phyloP scores from a whole-genome alignment of 1,140 invertebrate genomes.

The Caenorhabditis brenneri region DNA sequence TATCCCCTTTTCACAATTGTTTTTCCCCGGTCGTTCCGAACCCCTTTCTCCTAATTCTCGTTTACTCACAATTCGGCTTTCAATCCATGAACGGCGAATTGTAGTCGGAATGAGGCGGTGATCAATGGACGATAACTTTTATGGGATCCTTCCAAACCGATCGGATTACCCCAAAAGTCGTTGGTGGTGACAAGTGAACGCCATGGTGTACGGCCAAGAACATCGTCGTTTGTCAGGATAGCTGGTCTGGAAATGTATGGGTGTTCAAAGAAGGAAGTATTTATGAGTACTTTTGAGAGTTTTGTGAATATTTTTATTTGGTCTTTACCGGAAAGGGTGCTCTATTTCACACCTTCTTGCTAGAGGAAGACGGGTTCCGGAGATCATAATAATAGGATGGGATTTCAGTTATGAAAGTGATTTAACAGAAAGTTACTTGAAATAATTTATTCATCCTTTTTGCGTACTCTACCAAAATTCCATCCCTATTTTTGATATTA shows the following conservation, averaged over 20 bases:
- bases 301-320: too few relatives aligned
- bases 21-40: not conserved
- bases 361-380: too few relatives aligned
- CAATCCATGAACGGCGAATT: conserved; percentile 21
- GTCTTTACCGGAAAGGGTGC: too few relatives aligned
- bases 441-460: too few relatives aligned
- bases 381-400: too few relatives aligned
- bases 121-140: conserved; percentile 38
- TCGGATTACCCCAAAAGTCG: conserved; percentile 36
- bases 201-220: not conserved
- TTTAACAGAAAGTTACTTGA: too few relatives aligned
- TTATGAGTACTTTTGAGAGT: too few relatives aligned
- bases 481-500: too few relatives aligned
- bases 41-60: not conserved
- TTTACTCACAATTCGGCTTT: conserved; percentile 9
- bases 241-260: not conserved
- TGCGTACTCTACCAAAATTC: too few relatives aligned
- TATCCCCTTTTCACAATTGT: too few relatives aligned
- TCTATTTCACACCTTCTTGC: too few relatives aligned
- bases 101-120: conserved; percentile 21
- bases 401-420: too few relatives aligned
- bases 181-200: not conserved
- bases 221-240: conserved; percentile 5
- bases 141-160: conserved; percentile 18
- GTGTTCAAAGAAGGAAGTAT: not conserved